phyloP scores from a whole-genome alignment of 2,797 vertebrate genomes.

The Anguilla anguilla region DNA sequence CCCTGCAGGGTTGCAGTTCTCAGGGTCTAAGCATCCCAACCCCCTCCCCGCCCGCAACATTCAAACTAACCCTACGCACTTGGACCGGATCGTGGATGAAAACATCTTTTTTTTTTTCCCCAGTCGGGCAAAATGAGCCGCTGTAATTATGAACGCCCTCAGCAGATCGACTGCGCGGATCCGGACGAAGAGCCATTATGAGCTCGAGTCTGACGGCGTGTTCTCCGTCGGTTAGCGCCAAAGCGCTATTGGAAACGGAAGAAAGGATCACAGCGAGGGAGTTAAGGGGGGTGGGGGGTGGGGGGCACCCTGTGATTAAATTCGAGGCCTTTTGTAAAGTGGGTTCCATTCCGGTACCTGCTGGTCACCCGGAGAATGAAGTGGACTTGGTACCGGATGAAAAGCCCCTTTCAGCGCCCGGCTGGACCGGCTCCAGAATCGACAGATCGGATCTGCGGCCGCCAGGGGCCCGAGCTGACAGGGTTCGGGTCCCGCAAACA shows the following conservation, averaged over 20 bases:
- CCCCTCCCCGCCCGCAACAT: too few relatives aligned
- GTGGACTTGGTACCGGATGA: neutral
- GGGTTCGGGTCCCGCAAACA: neutral
- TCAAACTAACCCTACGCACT: too few relatives aligned
- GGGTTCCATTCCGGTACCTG: neutral
- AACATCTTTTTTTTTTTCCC: too few relatives aligned
- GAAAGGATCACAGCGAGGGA: neutral
- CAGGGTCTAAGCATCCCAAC: too few relatives aligned
- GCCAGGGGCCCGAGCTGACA: neutral
- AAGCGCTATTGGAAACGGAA: neutral
- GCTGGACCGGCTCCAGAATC: conserved; percentile 3
- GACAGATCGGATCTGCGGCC: neutral
- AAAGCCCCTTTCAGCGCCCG: neutral
- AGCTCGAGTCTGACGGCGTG: neutral
- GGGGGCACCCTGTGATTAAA: neutral
- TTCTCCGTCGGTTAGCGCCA: neutral
- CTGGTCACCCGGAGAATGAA: neutral
- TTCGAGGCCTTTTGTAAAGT: neutral
- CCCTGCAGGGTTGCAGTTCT: too few relatives aligned
- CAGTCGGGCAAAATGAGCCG: too few relatives aligned
- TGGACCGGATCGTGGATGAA: too few relatives aligned
- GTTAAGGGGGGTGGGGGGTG: neutral
- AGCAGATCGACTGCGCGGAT: neutral
- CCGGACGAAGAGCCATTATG: neutral
- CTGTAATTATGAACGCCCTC: neutral